Percentiles rank a stretch among this genome's conserved stretches.
Evolutionary conservation across 2,797 vertebrate species (phyloP).

Genomic region (Melanotaenia pygmaea): DNA sequence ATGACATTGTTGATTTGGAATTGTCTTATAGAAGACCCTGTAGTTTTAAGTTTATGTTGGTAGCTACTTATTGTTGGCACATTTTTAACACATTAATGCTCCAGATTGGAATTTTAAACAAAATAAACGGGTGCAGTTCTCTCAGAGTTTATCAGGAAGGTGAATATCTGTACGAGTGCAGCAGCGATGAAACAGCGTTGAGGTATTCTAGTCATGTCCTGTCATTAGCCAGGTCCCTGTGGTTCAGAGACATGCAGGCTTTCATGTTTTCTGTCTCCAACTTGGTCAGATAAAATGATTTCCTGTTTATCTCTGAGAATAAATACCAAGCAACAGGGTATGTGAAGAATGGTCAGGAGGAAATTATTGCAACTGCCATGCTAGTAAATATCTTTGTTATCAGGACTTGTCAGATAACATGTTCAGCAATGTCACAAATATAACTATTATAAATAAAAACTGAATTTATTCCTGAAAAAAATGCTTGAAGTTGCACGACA

Average conservation of each 20-base stretch:
- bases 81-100: too few species aligned
- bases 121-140: background rate
- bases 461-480: background rate
- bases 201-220: constrained; percentile 66
- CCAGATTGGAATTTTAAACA: background rate
- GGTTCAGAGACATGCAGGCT: constrained; percentile 39
- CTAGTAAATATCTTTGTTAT: constrained; percentile 20
- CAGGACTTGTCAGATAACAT: constrained; percentile 19
- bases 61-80: too few species aligned
- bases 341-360: constrained; percentile 34
- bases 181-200: constrained; percentile 30
- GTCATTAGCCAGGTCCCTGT: constrained; percentile 58
- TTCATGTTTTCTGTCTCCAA: constrained; percentile 66
- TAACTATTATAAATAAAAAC: constrained; percentile 7
- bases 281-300: constrained; percentile 69
- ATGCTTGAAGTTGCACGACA: too few species aligned
- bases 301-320: constrained; percentile 72
- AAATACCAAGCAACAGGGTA: constrained; percentile 48
- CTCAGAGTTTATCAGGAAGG: background rate
- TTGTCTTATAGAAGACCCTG: too few species aligned
- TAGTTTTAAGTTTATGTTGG: too few species aligned
- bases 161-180: constrained; percentile 18
- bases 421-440: constrained; percentile 10
- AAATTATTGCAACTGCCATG: constrained; percentile 6
- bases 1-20: too few species aligned